phyloP scores from a whole-genome alignment of 1,140 invertebrate species.

The Laupala kohalensis region DNA sequence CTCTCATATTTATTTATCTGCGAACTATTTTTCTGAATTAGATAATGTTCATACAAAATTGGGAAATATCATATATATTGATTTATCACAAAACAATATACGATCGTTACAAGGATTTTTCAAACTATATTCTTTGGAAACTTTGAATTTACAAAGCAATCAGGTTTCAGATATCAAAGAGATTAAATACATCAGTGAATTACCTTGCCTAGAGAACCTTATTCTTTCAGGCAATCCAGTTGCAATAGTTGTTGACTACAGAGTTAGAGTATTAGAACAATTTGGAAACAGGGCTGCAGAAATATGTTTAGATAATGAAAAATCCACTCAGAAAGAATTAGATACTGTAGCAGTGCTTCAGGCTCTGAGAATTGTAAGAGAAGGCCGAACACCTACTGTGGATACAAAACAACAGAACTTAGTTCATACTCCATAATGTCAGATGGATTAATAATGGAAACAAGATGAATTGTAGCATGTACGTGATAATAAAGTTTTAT shows the following conservation, averaged over 20 bases:
- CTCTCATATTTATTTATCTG: slow-evolving; percentile 58
- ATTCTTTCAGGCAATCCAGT: slow-evolving; percentile 81
- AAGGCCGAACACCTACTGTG: slow-evolving; percentile 36
- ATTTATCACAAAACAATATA: slow-evolving; percentile 76
- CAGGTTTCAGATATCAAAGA: slow-evolving; percentile 65
- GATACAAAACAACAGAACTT: neutral
- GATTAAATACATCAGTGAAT: slow-evolving; percentile 57
- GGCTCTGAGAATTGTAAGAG: slow-evolving; percentile 58
- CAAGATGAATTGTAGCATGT: too few species aligned
- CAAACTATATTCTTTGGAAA: slow-evolving; percentile 72
- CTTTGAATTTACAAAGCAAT: slow-evolving; percentile 78
- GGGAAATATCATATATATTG: slow-evolving; percentile 77
- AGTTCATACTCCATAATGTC: neutral
- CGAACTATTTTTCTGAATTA: slow-evolving; percentile 56
- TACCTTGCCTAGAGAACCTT: slow-evolving; percentile 78
- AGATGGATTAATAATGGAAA: too few species aligned
- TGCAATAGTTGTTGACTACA: slow-evolving; percentile 73
- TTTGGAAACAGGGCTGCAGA: slow-evolving; percentile 64
- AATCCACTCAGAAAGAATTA: slow-evolving; percentile 71
- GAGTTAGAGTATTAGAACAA: slow-evolving; percentile 73
- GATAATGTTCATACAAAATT: slow-evolving; percentile 70
- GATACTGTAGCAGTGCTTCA: slow-evolving; percentile 82
- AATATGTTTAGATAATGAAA: slow-evolving; percentile 75
- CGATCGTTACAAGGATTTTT: slow-evolving; percentile 59
- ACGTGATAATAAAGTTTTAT: too few species aligned